phyloP scores from a whole-genome alignment of 2,888 invertebrate species.

The Apantesis nais region DNA sequence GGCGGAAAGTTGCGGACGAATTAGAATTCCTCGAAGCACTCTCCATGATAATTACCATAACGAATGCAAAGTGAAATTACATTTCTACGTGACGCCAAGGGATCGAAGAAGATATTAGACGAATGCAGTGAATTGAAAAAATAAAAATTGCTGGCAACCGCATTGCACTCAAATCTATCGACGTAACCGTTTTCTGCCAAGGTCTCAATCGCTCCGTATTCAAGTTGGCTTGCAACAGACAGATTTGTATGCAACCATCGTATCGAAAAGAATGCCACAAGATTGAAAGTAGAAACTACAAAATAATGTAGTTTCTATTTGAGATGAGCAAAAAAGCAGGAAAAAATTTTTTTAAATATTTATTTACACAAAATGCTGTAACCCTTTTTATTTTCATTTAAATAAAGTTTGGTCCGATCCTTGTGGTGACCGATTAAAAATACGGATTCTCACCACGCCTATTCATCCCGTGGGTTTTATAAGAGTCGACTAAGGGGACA shows the following conservation, averaged over 20 bases:
- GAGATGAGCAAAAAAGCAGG: background rate
- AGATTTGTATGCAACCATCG: background rate
- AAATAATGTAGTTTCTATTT: background rate
- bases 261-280: background rate
- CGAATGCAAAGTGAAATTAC: no score
- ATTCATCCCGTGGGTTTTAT: no score
- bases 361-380: background rate
- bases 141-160: conserved; percentile 47
- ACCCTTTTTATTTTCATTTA: background rate
- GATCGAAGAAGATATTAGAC: no score
- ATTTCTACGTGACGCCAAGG: no score
- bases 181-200: conserved; percentile 43
- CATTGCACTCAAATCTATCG: conserved; percentile 57
- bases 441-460: no score
- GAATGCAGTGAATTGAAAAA: conserved; percentile 40
- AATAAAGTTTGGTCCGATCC: no score
- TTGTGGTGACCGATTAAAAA: no score
- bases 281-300: background rate
- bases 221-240: conserved; percentile 30
- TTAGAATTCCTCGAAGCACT: no score
- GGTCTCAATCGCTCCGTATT: conserved; percentile 47
- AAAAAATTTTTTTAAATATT: background rate
- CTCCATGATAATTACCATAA: no score
- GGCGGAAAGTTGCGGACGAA: no score
- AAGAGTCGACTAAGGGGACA: no score